These are phyloP conservation scores for Eristalinus aeneus DNA, from an alignment of 2,888 invertebrate genomes.

Conservation along the genomic window DNA sequence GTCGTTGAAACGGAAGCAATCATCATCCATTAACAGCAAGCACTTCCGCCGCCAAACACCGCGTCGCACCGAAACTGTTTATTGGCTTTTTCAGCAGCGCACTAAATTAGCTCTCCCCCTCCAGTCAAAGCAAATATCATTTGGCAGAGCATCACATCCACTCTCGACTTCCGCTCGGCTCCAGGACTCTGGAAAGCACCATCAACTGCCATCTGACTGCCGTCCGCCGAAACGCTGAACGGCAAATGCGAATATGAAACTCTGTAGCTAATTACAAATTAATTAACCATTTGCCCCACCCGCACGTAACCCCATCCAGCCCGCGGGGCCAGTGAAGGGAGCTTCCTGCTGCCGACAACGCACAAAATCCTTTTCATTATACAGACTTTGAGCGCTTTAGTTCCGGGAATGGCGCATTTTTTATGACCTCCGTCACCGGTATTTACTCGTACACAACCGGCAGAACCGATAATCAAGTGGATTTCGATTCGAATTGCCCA, in stretches of 20 bases:
- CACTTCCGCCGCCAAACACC: not conserved
- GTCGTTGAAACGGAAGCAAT: constrained; percentile 43
- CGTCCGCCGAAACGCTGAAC: constrained; percentile 15
- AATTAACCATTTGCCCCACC: constrained; percentile 54
- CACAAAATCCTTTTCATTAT: constrained; percentile 52
- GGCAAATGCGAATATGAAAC: constrained; percentile 61
- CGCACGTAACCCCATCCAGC: not conserved
- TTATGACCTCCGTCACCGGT: constrained; percentile 25
- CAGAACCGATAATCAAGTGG: constrained; percentile 52
- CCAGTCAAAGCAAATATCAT: constrained; percentile 55
- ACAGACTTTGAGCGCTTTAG: constrained; percentile 43
- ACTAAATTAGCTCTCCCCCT: constrained; percentile 47
- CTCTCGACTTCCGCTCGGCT: not conserved
- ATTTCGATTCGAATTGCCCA: constrained; percentile 51
- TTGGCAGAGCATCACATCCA: constrained; percentile 50
- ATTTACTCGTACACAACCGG: constrained; percentile 8
- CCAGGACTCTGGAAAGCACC: constrained; percentile 5
- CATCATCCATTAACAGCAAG: constrained; percentile 51
- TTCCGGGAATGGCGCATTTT: constrained; percentile 29
- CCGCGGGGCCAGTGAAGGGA: not conserved
- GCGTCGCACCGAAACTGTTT: constrained; percentile 20
- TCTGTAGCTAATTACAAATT: constrained; percentile 69
- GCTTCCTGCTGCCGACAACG: not conserved
- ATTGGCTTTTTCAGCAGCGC: constrained; percentile 28
- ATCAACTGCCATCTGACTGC: constrained; percentile 35